phyloP scores from a whole-genome alignment of 1,140 invertebrate genomes.

The Pissodes strobi region DNA sequence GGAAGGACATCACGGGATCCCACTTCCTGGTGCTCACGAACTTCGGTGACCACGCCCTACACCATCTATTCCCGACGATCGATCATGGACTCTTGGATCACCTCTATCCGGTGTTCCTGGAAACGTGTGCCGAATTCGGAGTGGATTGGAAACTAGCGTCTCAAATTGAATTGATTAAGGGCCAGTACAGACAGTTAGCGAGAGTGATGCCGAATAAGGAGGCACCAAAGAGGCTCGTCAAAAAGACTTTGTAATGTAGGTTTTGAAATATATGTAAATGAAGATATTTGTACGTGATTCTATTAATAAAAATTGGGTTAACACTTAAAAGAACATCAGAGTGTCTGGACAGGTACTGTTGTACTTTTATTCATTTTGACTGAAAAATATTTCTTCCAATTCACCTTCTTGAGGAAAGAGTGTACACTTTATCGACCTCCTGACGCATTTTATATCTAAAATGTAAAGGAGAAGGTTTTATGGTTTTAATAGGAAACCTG shows the following conservation, averaged over 20 bases:
- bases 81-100: conserved; percentile 73
- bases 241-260: background rate
- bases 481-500: no score
- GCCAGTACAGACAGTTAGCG: conserved; percentile 70
- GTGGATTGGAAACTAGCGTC: conserved; percentile 61
- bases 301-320: no score
- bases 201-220: conserved; percentile 57
- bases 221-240: conserved; percentile 30
- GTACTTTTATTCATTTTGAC: no score
- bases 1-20: conserved; percentile 68
- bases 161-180: conserved; percentile 66
- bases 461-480: no score
- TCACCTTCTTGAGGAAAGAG: no score
- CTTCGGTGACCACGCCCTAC: conserved; percentile 77
- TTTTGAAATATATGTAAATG: no score
- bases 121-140: conserved; percentile 73
- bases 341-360: no score
- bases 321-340: no score
- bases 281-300: no score
- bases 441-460: no score
- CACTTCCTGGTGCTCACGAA: conserved; percentile 69
- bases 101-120: conserved; percentile 66
- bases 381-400: no score
- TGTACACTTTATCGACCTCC: no score
- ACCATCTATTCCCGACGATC: conserved; percentile 83